Evolutionary conservation across 2,888 invertebrate species (phyloP).

Genomic region (Leucozona laternaria): DNA sequence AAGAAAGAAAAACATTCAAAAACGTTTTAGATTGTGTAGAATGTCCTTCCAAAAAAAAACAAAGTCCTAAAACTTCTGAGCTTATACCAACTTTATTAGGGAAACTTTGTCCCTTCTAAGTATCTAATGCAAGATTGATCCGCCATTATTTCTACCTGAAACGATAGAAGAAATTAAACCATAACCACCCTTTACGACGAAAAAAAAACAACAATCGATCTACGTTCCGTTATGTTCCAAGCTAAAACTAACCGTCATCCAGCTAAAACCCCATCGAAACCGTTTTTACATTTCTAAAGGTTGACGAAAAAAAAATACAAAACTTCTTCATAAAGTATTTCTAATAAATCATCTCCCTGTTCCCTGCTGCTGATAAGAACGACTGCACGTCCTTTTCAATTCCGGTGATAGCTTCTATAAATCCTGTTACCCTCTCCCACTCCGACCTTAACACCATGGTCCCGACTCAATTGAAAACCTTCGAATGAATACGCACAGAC

Average conservation of each 20-base stretch:
- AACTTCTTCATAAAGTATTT: constrained; percentile 63
- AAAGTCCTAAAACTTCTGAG: too few species aligned
- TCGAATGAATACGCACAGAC: constrained; percentile 72
- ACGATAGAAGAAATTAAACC: neutral
- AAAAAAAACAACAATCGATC: neutral
- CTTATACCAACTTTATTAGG: too few species aligned
- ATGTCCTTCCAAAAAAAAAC: too few species aligned
- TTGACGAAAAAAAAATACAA: neutral
- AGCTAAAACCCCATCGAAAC: neutral
- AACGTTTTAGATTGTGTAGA: too few species aligned
- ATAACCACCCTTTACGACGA: neutral
- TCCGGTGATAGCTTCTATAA: constrained; percentile 72
- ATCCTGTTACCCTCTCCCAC: constrained; percentile 11
- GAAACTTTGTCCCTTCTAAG: too few species aligned
- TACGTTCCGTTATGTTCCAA: neutral
- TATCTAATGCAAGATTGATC: too few species aligned
- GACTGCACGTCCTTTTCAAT: constrained; percentile 72
- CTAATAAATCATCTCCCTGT: constrained; percentile 67
- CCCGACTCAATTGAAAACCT: constrained; percentile 56
- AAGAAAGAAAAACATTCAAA: too few species aligned
- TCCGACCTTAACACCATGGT: neutral
- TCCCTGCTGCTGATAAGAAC: constrained; percentile 66
- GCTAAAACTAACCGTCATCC: neutral
- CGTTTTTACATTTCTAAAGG: neutral
- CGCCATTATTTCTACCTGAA: neutral